Evolutionary conservation across 2,113 vertebrate species (phyloP).

Genomic region (Peromyscus californicus): DNA sequence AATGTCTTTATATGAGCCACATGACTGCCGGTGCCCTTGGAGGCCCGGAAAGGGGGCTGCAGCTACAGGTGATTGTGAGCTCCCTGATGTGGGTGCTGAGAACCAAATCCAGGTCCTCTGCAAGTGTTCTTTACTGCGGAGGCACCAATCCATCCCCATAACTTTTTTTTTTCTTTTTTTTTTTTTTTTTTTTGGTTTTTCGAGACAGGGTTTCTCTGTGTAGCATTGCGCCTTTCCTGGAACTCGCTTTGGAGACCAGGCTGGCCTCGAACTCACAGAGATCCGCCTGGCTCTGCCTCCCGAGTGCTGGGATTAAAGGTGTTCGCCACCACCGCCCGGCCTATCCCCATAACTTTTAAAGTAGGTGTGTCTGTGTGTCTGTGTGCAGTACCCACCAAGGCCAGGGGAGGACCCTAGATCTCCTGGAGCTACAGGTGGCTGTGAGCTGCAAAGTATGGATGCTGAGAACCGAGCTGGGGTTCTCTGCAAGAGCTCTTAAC

Average conservation of each 20-base stretch:
- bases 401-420: not conserved
- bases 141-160: no score
- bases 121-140: no score
- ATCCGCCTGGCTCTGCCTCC: not conserved
- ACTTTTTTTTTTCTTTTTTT: not conserved
- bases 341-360: not conserved
- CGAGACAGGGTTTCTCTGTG: not conserved
- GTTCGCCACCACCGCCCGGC: no score
- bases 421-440: not conserved
- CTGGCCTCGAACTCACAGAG: not conserved
- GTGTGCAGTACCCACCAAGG: not conserved
- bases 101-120: no score
- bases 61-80: no score
- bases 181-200: no score
- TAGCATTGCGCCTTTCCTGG: not conserved
- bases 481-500: not conserved
- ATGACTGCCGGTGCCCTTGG: no score
- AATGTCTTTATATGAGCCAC: no score
- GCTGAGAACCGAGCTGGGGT: not conserved
- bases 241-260: not conserved
- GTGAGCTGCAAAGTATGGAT: not conserved
- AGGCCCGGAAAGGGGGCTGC: no score
- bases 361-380: not conserved
- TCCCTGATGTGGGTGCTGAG: no score
- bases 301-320: not conserved